Conservation (phyloP, 2,888 invertebrate genomes). For the Idaea aversata region DNA sequence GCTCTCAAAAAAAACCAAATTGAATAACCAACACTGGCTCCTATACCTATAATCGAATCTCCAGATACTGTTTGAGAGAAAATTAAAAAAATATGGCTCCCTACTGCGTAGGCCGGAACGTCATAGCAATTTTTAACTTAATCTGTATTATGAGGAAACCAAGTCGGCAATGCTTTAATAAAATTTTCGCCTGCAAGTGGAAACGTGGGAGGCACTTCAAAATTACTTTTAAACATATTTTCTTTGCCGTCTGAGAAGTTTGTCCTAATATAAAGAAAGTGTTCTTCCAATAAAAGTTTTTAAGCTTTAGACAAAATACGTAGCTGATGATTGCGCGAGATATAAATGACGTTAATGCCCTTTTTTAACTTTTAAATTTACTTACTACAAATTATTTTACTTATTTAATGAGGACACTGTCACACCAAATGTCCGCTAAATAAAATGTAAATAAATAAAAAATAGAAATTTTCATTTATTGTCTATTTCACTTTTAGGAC, state of each 20-base stretch:
- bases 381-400: too few species aligned
- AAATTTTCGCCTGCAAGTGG: slow-evolving; percentile 50
- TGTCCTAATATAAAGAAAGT: not conserved
- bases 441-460: too few species aligned
- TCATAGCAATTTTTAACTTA: slow-evolving; percentile 74
- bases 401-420: too few species aligned
- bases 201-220: slow-evolving; percentile 32
- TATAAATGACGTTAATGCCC: not conserved
- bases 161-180: slow-evolving; percentile 52
- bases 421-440: too few species aligned
- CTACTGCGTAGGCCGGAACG: slow-evolving; percentile 52
- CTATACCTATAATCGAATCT: slow-evolving; percentile 58
- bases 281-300: not conserved
- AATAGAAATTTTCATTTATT: not conserved
- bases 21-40: slow-evolving; percentile 56
- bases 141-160: slow-evolving; percentile 71
- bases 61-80: slow-evolving; percentile 68
- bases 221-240: slow-evolving; percentile 45
- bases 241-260: slow-evolving; percentile 19
- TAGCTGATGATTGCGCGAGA: too few species aligned
- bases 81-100: slow-evolving; percentile 75
- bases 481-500: not conserved
- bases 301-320: not conserved
- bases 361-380: too few species aligned
- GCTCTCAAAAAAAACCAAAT: slow-evolving; percentile 53